A percentile compares a stretch with the other conserved stretches of the same genome.
phyloP scores from a whole-genome alignment of 1,140 invertebrate genomes.

The Drosophila prosaltans region DNA sequence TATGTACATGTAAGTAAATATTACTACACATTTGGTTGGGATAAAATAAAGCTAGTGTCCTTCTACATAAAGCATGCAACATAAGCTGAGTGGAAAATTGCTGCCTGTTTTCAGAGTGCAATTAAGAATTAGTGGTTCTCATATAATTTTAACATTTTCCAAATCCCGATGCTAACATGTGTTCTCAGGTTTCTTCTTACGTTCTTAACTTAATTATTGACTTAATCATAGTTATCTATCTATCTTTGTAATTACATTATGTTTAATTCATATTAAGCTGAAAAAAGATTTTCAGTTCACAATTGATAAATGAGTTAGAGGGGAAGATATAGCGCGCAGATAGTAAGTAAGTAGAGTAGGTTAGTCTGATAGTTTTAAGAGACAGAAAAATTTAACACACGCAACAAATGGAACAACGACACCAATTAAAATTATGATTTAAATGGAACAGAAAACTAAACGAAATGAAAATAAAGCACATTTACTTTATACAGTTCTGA shows the following conservation, averaged over 20 bases:
- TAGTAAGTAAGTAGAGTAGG: conserved; percentile 31
- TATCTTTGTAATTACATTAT: conserved; percentile 49
- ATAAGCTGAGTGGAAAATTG: conserved; percentile 9
- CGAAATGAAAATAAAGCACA: conserved; percentile 36
- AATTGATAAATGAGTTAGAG: conserved; percentile 37
- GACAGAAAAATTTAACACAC: conserved; percentile 82
- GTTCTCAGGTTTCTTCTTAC: conserved; percentile 70
- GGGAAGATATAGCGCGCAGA: conserved; percentile 26
- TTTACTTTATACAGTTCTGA: conserved; percentile 53
- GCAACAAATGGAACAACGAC: conserved; percentile 71
- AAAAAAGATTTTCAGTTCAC: conserved; percentile 48
- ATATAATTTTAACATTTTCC: background rate
- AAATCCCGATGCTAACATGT: conserved; percentile 46
- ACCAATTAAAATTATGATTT: conserved; percentile 60
- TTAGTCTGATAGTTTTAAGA: conserved; percentile 37
- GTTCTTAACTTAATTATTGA: conserved; percentile 63
- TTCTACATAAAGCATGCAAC: conserved; percentile 41
- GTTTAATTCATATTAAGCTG: conserved; percentile 60
- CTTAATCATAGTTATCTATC: conserved; percentile 44
- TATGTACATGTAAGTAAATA: background rate
- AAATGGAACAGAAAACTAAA: conserved; percentile 30
- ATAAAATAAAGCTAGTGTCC: conserved; percentile 25
- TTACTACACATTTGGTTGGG: conserved; percentile 25
- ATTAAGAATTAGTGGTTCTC: background rate
- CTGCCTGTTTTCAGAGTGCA: background rate